Percentiles rank a stretch among this genome's conserved stretches.
Evolutionary conservation across 2,797 vertebrate species (phyloP).

Genomic region (Notolabrus celidotus): DNA sequence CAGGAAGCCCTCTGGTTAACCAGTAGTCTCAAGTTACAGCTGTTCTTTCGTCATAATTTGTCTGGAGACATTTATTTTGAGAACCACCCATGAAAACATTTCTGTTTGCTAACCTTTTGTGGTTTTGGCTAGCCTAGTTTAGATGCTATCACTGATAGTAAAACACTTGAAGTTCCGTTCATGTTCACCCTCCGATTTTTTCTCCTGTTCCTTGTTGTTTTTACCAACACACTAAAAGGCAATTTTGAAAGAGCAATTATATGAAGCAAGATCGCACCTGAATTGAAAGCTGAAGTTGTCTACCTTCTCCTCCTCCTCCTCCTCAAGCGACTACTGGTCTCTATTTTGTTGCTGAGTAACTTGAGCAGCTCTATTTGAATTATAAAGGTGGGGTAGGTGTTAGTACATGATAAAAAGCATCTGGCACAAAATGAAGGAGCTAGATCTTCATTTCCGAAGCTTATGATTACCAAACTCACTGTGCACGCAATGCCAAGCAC

Average conservation of each 20-base stretch:
- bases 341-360: slow-evolving; percentile 43
- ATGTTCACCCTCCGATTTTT: neutral
- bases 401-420: slow-evolving; percentile 40
- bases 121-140: neutral
- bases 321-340: slow-evolving; percentile 10
- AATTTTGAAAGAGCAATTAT: slow-evolving; percentile 43
- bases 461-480: slow-evolving; percentile 55
- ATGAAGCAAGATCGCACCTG: slow-evolving; percentile 35
- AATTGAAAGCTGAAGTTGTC: slow-evolving; percentile 7
- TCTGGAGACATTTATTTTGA: slow-evolving; percentile 6
- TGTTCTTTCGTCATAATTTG: slow-evolving; percentile 5
- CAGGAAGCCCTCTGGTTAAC: slow-evolving; percentile 12
- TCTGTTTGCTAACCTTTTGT: slow-evolving; percentile 1
- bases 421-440: slow-evolving; percentile 58
- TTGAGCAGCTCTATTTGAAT: slow-evolving; percentile 21
- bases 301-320: neutral
- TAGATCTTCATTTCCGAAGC: slow-evolving; percentile 40
- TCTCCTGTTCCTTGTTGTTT: slow-evolving; percentile 17
- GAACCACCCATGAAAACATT: slow-evolving; percentile 2
- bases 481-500: slow-evolving; percentile 41
- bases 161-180: neutral
- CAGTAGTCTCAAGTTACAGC: slow-evolving; percentile 7
- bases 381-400: slow-evolving; percentile 52
- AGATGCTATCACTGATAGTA: neutral
- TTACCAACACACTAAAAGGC: neutral